phyloP scores from a whole-genome alignment of 1,140 invertebrate genomes.

The Stegodyphus dumicola region DNA sequence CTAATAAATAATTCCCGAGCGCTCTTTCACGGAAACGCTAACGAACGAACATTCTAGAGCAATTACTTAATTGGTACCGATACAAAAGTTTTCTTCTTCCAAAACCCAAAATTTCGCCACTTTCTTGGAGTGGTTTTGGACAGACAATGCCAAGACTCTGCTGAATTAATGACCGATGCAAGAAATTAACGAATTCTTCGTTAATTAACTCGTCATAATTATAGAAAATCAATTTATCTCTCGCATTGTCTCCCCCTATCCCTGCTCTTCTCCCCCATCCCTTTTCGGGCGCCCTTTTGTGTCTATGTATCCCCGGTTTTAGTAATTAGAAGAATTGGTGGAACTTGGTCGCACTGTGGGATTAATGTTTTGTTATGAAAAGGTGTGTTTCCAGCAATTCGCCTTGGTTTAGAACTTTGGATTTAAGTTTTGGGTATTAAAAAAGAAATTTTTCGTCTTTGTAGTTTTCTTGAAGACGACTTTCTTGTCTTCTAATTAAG shows the following conservation, averaged over 20 bases:
- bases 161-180: slow-evolving; percentile 41
- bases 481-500: slow-evolving; percentile 8
- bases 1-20: slow-evolving; percentile 45
- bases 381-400: background rate
- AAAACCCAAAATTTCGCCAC: slow-evolving; percentile 29
- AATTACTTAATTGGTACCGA: slow-evolving; percentile 61
- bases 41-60: slow-evolving; percentile 15
- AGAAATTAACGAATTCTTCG: slow-evolving; percentile 60
- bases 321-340: slow-evolving; percentile 1
- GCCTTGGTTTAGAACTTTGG: background rate
- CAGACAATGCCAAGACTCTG: slow-evolving; percentile 9
- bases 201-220: slow-evolving; percentile 61
- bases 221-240: slow-evolving; percentile 62
- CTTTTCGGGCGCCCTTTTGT: background rate
- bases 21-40: background rate
- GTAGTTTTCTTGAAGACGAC: background rate
- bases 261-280: background rate
- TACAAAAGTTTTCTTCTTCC: slow-evolving; percentile 55
- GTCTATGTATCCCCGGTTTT: background rate
- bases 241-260: slow-evolving; percentile 22
- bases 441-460: background rate
- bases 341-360: background rate
- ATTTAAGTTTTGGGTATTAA: background rate
- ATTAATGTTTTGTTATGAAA: background rate
- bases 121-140: slow-evolving; percentile 5